Conservation (phyloP, 2,888 invertebrate genomes). For the Chesias legatella region DNA sequence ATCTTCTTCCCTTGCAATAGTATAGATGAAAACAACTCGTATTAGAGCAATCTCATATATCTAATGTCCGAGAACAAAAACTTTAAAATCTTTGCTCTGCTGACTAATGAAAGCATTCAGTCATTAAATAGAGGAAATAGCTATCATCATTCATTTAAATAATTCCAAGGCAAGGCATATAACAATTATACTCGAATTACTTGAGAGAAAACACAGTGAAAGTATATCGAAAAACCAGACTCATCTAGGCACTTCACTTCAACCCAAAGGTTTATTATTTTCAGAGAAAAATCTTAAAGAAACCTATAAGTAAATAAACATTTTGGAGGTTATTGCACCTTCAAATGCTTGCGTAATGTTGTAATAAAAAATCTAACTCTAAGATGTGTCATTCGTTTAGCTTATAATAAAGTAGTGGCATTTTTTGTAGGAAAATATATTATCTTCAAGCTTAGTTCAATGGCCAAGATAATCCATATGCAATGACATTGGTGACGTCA, state of each 20-base stretch:
- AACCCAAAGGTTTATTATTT: slow-evolving; percentile 4
- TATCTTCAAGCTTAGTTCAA: slow-evolving; percentile 27
- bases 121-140: slow-evolving; percentile 40
- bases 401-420: slow-evolving; percentile 8
- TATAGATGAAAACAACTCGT: background rate
- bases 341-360: slow-evolving; percentile 3
- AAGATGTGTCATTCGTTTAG: slow-evolving; percentile 1
- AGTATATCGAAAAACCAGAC: slow-evolving; percentile 44
- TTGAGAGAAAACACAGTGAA: slow-evolving; percentile 47
- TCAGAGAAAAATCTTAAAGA: slow-evolving; percentile 18
- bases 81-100: slow-evolving; percentile 8
- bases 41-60: slow-evolving; percentile 13
- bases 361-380: slow-evolving; percentile 8
- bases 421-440: slow-evolving; percentile 7
- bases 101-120: slow-evolving; percentile 23
- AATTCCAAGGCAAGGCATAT: slow-evolving; percentile 30
- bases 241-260: slow-evolving; percentile 37
- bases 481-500: slow-evolving; percentile 44
- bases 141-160: slow-evolving; percentile 50
- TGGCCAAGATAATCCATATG: slow-evolving; percentile 39
- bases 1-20: too few relatives aligned
- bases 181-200: slow-evolving; percentile 31
- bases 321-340: slow-evolving; percentile 20
- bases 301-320: slow-evolving; percentile 16
- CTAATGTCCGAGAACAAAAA: slow-evolving; percentile 19